Evolutionary conservation across 1,140 invertebrate genomes (phyloP).

Genomic region (Spodoptera litura): DNA sequence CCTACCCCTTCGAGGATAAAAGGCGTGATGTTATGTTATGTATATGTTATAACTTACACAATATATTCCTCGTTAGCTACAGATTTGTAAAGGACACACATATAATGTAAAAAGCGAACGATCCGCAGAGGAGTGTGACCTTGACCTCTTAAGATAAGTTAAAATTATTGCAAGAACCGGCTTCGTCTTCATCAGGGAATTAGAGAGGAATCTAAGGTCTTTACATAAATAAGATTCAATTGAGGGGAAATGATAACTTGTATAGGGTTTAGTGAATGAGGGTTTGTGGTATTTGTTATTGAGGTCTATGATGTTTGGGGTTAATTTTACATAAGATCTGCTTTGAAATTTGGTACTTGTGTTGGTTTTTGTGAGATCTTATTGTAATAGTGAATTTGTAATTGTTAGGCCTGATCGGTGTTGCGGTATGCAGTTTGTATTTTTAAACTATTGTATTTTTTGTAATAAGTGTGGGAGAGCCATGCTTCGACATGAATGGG

Average conservation of each 20-base stretch:
- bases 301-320: no score
- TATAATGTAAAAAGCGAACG: constrained; percentile 15
- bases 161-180: constrained; percentile 1
- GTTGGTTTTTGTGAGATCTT: no score
- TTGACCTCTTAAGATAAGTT: constrained; percentile 12
- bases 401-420: no score
- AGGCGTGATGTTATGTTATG: no score
- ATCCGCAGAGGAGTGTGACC: neutral
- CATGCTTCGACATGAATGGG: no score
- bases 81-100: constrained; percentile 7
- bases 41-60: neutral
- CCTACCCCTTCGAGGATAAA: no score
- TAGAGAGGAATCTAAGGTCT: neutral
- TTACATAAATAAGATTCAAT: constrained; percentile 13
- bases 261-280: neutral
- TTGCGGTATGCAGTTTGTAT: no score
- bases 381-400: no score
- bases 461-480: no score
- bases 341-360: no score
- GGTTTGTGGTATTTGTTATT: neutral
- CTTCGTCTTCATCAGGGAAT: constrained; percentile 2
- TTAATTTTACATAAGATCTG: no score
- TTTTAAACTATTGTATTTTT: no score
- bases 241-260: constrained; percentile 5
- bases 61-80: constrained; percentile 8